Evolutionary conservation across 2,888 invertebrate species (phyloP), one percentile per base, ranked within the genome.

Genomic region (Plebejus melissa): DNA sequence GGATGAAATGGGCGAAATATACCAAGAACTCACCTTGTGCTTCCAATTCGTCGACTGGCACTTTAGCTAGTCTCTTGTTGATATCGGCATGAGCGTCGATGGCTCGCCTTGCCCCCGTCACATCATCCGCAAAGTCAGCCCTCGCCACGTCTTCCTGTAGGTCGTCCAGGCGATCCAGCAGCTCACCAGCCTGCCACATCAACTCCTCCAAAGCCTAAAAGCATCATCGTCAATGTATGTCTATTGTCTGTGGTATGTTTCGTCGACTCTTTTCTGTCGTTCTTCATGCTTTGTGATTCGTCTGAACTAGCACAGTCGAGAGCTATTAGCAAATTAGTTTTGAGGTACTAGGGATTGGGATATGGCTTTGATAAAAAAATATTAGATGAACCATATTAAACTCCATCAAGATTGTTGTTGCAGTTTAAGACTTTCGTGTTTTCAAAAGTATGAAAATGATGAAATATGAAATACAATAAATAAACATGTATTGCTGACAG

Each of bases 91-190:
- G 99, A 77, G 98, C 95, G 89, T 99, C 99, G 78, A 99, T 96
- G 77, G 97, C 97, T 81, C 97, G 96, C 83, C 98, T 97, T 28
- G 99, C 98, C 74, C 98, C 97, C 76, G 96, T 96, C 36, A 99
- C 98, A 90, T 99, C 98, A 84, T 98, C 98, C 0, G 99, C 98
- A 85, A 98, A 98, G 85, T 99, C 98, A 80, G 97, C 98, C 80
- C 98, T 96, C 75, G 97, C 97, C 75, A 99, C 95, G 88, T 98
- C 98, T 86, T 98, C 98, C 86, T 98, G 97, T 65, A 99, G 94
- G 85, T 98, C 98, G 84, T 99, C 99, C 78, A 99, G 94, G 79
- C 98, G 95, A 87, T 98, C 98, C 78, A 99, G 94, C 79, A 99
- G 94, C 88, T 99, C 99, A 74, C 97, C 96, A 1, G 98, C 98